Percentiles rank a stretch among this genome's conserved stretches.
These are phyloP conservation scores for Watsonalla binaria DNA, from an alignment of 2,888 invertebrate species.

Conservation along the genomic window DNA sequence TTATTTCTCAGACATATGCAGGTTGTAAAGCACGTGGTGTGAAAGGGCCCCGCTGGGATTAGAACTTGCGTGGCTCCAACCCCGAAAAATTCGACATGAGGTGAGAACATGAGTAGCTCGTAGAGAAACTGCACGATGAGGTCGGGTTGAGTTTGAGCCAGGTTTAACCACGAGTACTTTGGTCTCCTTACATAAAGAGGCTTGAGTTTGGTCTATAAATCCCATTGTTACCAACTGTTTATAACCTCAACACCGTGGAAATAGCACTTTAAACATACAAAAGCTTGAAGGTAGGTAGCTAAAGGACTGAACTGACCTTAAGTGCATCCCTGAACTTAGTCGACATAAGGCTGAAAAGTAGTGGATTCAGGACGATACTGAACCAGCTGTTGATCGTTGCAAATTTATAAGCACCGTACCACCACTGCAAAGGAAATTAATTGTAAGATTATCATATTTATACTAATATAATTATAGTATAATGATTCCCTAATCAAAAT, in stretches of 20 bases:
- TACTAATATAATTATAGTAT: no score
- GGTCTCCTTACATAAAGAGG: no score
- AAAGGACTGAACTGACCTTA: slow-evolving; percentile 37
- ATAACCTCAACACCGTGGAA: neutral
- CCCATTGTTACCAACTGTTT: neutral
- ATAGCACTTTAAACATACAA: neutral
- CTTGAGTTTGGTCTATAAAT: neutral
- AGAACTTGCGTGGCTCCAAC: no score
- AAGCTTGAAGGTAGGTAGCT: no score
- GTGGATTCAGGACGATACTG: slow-evolving; percentile 55
- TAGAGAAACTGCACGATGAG: neutral
- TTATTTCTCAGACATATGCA: no score
- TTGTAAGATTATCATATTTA: neutral
- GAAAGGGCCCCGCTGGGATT: no score
- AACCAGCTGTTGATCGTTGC: slow-evolving; percentile 51
- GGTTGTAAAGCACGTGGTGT: no score
- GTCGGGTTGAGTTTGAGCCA: no score
- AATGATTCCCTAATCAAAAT: no score
- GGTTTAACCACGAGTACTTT: no score
- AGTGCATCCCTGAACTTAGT: slow-evolving; percentile 58
- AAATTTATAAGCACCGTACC: slow-evolving; percentile 35
- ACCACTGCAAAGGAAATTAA: slow-evolving; percentile 38
- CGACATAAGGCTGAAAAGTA: slow-evolving; percentile 64
- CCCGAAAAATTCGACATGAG: no score
- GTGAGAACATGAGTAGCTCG: no score